Evolutionary conservation across 2,113 vertebrate genomes (phyloP).

Genomic region (Spea multiplicata): DNA sequence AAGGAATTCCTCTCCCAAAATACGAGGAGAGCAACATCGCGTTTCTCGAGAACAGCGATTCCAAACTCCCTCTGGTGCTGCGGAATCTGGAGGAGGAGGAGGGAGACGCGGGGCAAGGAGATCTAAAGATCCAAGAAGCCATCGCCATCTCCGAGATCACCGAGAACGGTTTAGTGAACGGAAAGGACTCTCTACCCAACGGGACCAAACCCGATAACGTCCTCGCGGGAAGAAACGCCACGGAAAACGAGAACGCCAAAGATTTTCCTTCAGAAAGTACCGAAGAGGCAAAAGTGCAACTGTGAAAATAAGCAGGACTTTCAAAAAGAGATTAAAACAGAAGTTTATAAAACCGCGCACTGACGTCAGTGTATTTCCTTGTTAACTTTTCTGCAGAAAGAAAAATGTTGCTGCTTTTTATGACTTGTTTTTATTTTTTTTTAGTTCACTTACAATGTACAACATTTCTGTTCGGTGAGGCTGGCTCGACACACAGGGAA

Average conservation of each 20-base stretch:
- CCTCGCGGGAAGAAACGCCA: slow-evolving; percentile 60
- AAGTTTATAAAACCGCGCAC: slow-evolving; percentile 59
- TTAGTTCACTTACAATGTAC: slow-evolving; percentile 72
- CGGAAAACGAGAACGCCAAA: slow-evolving; percentile 72
- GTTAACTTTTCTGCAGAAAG: slow-evolving; percentile 67
- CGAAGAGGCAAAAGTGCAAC: slow-evolving; percentile 56
- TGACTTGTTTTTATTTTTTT: slow-evolving; percentile 56
- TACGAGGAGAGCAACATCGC: slow-evolving; percentile 84
- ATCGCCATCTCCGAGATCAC: slow-evolving; percentile 61
- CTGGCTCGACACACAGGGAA: slow-evolving; percentile 55
- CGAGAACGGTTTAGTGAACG: slow-evolving; percentile 72
- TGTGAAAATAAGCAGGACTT: slow-evolving; percentile 63
- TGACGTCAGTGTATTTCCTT: slow-evolving; percentile 64
- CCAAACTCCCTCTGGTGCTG: slow-evolving; percentile 83
- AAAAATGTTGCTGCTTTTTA: slow-evolving; percentile 72
- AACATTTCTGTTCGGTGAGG: slow-evolving; percentile 69
- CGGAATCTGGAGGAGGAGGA: slow-evolving; percentile 76
- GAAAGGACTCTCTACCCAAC: slow-evolving; percentile 70
- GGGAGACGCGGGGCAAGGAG: slow-evolving; percentile 63
- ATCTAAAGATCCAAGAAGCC: slow-evolving; percentile 63
- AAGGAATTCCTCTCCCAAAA: slow-evolving; percentile 70
- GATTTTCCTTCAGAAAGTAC: slow-evolving; percentile 67
- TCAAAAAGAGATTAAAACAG: slow-evolving; percentile 61
- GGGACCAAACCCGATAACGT: slow-evolving; percentile 62
- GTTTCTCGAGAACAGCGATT: slow-evolving; percentile 80